Evolutionary conservation across 1,140 invertebrate genomes (phyloP), one percentile per base, ranked within the genome.

Genomic region (Oedothorax gibbosus): DNA sequence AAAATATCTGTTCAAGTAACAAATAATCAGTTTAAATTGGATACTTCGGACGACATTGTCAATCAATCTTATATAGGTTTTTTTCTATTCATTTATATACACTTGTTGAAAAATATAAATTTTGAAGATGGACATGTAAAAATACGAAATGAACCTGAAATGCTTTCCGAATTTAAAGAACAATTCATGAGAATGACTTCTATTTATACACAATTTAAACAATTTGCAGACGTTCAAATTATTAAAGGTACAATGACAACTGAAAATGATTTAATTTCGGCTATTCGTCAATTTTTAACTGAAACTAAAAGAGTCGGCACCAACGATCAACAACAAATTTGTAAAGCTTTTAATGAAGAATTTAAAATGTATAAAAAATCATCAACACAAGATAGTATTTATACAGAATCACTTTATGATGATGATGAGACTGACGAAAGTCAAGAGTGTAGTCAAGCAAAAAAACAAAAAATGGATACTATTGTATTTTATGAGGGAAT

Each of bases 401-500:
- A 35, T 10, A 35, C 64, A 54, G 49, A 35, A 9, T 20, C 21
- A 50, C 7, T 77, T 11, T 21, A 77, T 62, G 20, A 56, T 64
- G 56, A 76, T 2, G 49, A 60, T 5, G 56, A 51, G 18, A 18
- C 21, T 57, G 54, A 73, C 1, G 20, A 57, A 2, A 20, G 35
- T 0, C 51, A 57, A 2, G 20, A 15, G 20, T 8, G 14, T 2
- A 21, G 12, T 12, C 73, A 56, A 5, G 49, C 7, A 0, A 50
- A 50, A 20, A 77, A 77, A 15, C 15, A n/a, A 77, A 77, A 62
- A 49, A 50, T n/a, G 8, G 50, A 20, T n/a, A 50, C 9, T 7
- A 53, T 77, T n/a, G 11, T 77, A 11, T 77, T 50, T 62, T 77
- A 77, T 64, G 73, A 77, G 64, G 64, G 64, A n/a, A 62, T 77